These are phyloP conservation scores for Micrastur ruficollis DNA, from an alignment of 2,797 vertebrate genomes.

Conservation along the genomic window DNA sequence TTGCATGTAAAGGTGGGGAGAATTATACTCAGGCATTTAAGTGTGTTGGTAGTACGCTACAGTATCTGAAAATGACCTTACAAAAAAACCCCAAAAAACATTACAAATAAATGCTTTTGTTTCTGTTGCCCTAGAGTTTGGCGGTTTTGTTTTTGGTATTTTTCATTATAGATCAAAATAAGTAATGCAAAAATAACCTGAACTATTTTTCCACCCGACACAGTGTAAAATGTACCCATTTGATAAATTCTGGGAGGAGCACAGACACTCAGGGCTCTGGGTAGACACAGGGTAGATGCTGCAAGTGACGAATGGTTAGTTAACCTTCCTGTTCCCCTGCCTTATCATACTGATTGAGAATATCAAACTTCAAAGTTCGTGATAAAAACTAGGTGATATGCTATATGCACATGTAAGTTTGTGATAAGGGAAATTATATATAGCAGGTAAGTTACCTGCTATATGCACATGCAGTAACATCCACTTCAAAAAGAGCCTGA, in stretches of 20 bases:
- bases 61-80: not conserved
- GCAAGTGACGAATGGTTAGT: not conserved
- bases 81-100: not conserved
- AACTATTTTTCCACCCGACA: not conserved
- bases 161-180: not conserved
- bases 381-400: not conserved
- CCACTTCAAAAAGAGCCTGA: not conserved
- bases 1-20: not conserved
- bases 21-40: not conserved
- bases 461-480: not conserved
- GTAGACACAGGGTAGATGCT: not conserved
- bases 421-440: too few species aligned
- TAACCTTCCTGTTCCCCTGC: not conserved
- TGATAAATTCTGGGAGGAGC: not conserved
- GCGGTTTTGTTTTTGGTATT: not conserved
- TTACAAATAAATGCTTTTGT: not conserved
- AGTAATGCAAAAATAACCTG: not conserved
- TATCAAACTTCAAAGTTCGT: not conserved
- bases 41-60: not conserved
- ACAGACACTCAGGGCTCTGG: not conserved
- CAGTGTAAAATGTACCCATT: not conserved
- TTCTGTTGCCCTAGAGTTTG: not conserved
- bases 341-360: not conserved
- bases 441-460: too few species aligned
- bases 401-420: too few species aligned